These are phyloP conservation scores for Distichodus sexfasciatus DNA, from an alignment of 2,797 vertebrate genomes.

Conservation along the genomic window DNA sequence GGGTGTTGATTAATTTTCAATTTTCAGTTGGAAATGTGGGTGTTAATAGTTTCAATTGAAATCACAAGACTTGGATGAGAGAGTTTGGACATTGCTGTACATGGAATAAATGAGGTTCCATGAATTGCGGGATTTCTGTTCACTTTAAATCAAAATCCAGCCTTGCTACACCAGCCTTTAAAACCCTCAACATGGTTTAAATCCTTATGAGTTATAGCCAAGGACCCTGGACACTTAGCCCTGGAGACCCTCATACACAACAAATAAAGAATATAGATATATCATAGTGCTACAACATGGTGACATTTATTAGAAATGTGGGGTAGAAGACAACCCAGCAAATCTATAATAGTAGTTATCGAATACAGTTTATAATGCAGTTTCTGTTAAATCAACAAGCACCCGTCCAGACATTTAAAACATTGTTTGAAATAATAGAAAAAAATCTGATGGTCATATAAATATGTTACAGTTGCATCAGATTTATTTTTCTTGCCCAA, in stretches of 20 bases:
- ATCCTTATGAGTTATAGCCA: neutral
- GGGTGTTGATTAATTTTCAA: slow-evolving; percentile 46
- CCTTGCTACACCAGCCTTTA: neutral
- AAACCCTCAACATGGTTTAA: neutral
- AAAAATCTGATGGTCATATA: neutral
- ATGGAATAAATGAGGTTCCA: slow-evolving; percentile 40
- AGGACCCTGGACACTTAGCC: neutral
- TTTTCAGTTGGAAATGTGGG: slow-evolving; percentile 52
- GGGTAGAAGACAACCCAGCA: neutral
- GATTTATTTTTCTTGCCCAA: slow-evolving; percentile 6
- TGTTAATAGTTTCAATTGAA: slow-evolving; percentile 47
- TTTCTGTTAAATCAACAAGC: too few species aligned
- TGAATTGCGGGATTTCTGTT: neutral
- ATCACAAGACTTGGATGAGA: slow-evolving; percentile 41
- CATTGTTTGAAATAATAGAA: too few species aligned
- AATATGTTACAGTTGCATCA: slow-evolving; percentile 1
- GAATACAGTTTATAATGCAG: too few species aligned
- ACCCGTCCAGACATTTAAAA: neutral
- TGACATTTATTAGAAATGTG: neutral
- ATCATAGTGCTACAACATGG: neutral
- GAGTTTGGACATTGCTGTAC: slow-evolving; percentile 37
- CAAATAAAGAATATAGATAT: neutral
- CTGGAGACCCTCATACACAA: neutral
- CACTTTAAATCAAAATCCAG: slow-evolving; percentile 26
- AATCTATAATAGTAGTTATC: neutral